These are phyloP conservation scores for Turritopsis dohrnii DNA, from an alignment of 30 jellyfish, hydroid and myxozoan genomes.

Conservation along the genomic window DNA sequence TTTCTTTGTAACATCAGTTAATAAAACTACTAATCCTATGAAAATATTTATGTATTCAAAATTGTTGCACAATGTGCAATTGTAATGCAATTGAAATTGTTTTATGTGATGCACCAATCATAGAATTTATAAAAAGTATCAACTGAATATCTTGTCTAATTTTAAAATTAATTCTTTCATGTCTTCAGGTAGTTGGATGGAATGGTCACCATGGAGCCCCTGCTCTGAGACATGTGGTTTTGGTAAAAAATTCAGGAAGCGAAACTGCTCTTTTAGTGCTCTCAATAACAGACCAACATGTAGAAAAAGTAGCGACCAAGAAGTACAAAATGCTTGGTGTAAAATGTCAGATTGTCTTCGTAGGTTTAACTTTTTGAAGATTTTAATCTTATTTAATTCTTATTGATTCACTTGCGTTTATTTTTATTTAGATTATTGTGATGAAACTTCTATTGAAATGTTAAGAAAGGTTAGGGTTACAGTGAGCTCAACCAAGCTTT, in stretches of 20 bases:
- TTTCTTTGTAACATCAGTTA: too few relatives aligned
- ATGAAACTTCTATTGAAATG: neutral
- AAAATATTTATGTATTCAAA: too few relatives aligned
- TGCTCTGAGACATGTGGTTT: neutral
- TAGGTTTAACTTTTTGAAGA: neutral
- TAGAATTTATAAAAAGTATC: neutral
- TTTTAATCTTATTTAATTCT: too few relatives aligned
- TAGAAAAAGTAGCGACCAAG: neutral
- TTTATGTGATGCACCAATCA: neutral
- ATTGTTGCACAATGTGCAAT: too few relatives aligned
- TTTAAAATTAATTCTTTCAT: neutral
- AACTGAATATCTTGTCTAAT: neutral
- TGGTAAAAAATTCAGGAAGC: neutral
- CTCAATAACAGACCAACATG: neutral
- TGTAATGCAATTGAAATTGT: neutral
- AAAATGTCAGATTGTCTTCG: neutral
- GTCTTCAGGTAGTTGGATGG: neutral
- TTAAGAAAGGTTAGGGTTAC: neutral
- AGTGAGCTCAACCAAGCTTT: too few relatives aligned
- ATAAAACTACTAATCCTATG: too few relatives aligned
- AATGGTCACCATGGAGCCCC: neutral
- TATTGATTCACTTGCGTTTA: too few relatives aligned
- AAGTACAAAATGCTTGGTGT: neutral
- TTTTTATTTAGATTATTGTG: neutral
- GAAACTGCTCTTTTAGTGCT: neutral